Conservation (phyloP, 2,888 invertebrate species). For the Metalampra italica region DNA sequence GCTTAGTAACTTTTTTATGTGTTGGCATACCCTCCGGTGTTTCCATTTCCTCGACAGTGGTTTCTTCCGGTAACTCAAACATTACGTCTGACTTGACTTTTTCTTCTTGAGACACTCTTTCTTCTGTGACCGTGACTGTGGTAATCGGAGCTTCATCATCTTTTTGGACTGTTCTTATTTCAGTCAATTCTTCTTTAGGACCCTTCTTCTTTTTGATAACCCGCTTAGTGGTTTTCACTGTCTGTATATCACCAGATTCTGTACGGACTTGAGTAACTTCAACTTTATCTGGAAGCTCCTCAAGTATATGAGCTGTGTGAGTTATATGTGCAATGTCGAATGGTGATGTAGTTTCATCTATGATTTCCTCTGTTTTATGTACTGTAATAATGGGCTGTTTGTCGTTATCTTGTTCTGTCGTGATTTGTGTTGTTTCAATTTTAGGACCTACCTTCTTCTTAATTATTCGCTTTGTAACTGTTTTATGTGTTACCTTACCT, state of each 20-base stretch:
- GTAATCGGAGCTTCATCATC: conserved; percentile 46
- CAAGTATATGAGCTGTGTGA: conserved; percentile 28
- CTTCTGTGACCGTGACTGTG: conserved; percentile 28
- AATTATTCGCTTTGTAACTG: conserved; percentile 26
- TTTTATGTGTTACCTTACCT: conserved; percentile 34
- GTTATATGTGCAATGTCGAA: conserved; percentile 9
- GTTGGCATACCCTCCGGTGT: conserved; percentile 42
- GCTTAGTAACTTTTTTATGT: conserved; percentile 49
- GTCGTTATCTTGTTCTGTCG: conserved; percentile 15
- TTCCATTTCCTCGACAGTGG: conserved; percentile 28
- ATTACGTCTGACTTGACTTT: conserved; percentile 13
- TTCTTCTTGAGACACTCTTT: conserved; percentile 25
- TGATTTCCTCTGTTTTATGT: conserved; percentile 24
- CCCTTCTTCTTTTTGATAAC: conserved; percentile 59
- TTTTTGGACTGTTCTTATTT: conserved; percentile 58
- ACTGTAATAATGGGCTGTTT: conserved; percentile 27
- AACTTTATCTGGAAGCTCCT: conserved; percentile 43
- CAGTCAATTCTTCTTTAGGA: conserved; percentile 58
- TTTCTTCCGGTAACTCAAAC: conserved; percentile 39
- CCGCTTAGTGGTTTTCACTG: conserved; percentile 32
- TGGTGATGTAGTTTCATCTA: conserved; percentile 19
- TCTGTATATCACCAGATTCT: conserved; percentile 15
- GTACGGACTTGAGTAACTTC: conserved; percentile 39
- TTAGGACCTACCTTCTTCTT: conserved; percentile 31
- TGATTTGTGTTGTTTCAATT: conserved; percentile 27